Percentiles rank a stretch among this genome's conserved stretches.
Conservation (phyloP, 2,113 vertebrate species). For the Lasiurus borealis region DNA sequence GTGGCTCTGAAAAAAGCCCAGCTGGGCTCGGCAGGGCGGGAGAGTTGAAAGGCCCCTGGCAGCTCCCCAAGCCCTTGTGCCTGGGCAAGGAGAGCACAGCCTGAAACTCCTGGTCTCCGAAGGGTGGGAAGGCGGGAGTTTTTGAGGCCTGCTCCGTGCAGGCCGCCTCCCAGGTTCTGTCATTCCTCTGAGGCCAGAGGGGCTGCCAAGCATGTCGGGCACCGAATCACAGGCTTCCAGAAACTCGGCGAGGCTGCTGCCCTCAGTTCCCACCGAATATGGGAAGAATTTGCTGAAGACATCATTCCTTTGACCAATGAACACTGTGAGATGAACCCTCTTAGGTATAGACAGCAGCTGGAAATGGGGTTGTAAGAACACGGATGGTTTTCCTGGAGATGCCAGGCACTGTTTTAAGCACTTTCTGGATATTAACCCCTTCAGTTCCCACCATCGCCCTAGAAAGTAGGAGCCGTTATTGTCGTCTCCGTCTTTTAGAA, state of each 20-base stretch:
- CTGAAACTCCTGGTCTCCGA: constrained; percentile 62
- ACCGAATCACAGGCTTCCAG: background rate
- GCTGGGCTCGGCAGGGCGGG: constrained; percentile 13
- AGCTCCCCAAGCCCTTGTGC: constrained; percentile 60
- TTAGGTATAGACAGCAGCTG: background rate
- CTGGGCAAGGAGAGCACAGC: constrained; percentile 63
- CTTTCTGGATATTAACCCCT: constrained; percentile 1
- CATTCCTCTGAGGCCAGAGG: constrained; percentile 48
- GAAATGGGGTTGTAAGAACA: background rate
- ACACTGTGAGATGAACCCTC: background rate
- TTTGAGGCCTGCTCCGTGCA: constrained; percentile 38
- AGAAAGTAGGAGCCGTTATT: background rate
- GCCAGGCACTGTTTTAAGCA: background rate
- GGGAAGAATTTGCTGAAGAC: constrained; percentile 23
- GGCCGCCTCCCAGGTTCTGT: constrained; percentile 27
- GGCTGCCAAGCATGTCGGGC: background rate
- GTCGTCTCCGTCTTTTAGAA: background rate
- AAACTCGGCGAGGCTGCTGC: background rate
- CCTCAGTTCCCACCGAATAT: background rate
- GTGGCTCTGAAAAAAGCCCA: constrained; percentile 62
- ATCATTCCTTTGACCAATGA: background rate
- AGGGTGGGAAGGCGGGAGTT: constrained; percentile 52
- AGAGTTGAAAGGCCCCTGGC: constrained; percentile 75
- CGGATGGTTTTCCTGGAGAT: background rate
- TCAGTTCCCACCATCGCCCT: background rate